Evolutionary conservation across 2,888 invertebrate species (phyloP), one percentile per base, ranked within the genome.

Genomic region (Leptopilina syphax): DNA sequence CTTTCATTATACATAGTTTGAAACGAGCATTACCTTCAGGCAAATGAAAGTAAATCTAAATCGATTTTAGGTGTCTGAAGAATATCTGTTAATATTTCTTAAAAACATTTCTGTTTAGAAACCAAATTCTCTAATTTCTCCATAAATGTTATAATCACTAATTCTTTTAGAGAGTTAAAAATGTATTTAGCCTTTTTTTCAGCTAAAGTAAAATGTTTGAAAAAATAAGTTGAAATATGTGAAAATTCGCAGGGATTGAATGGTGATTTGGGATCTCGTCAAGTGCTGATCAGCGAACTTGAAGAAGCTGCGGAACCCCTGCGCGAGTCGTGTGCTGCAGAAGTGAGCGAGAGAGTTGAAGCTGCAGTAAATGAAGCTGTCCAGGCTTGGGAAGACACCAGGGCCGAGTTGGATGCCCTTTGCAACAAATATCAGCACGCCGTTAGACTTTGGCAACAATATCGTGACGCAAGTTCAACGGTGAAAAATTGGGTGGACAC

Each of bases 391-490:
- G 94, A 96, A 87, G 95, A 96, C 88, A 97, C 97, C n/a, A 95
- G 95, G 90, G 93, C 94, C 85, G 96, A 96, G 90, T 94, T 97
- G 84, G 94, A 95, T 85, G 95, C 95, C 86, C 94, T 97, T 85
- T 96, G 96, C 91, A 95, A 93, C 86, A 94, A 94, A 93, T 97
- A 97, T 93, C 95, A 96, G 90, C 95, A 95, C 90, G 97, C 97
- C 4, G 96, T 96, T 79, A 95, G 95, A 76, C 94, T 97, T 81
- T 97, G 97, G 97, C 94, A 95, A 88, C 94, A 95, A 82, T 97
- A 97, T 93, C 94, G 95, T 63, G 96, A 96, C 90, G 96, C 96
- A 9, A 95, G 96, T 79, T 96, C 95, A 67, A 94, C 95, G 47
- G 95, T 97, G 82, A 94, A 95, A 84, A 94, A 94, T 85, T 96